phyloP scores from a whole-genome alignment of 92 coral and sea anemone species.

The Paragorgia papillata region DNA sequence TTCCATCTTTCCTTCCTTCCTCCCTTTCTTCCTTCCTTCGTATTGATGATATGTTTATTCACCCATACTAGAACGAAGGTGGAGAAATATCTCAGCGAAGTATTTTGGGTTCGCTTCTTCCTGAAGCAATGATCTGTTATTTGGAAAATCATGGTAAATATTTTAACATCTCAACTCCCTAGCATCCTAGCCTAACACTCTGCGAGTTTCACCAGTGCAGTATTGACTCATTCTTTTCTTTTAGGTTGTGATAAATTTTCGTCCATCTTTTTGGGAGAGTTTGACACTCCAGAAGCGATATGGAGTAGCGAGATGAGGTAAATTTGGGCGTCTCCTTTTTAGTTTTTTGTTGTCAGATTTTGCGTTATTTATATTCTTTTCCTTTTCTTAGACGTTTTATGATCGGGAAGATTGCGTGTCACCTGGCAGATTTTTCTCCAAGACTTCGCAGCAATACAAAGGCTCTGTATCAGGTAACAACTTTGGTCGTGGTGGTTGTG shows the following conservation, averaged over 20 bases:
- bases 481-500: neutral
- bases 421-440: slow-evolving; percentile 91
- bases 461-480: slow-evolving; percentile 86
- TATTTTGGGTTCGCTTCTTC: slow-evolving; percentile 81
- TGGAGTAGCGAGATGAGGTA: slow-evolving; percentile 99
- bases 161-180: too few relatives aligned
- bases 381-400: slow-evolving; percentile 73
- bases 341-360: neutral
- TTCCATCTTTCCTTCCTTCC: too few relatives aligned
- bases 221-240: too few relatives aligned
- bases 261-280: slow-evolving; percentile 91
- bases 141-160: slow-evolving; percentile 90
- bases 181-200: too few relatives aligned
- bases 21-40: too few relatives aligned
- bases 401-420: slow-evolving; percentile 97
- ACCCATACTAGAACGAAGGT: slow-evolving; percentile 54
- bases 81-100: slow-evolving; percentile 90
- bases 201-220: too few relatives aligned
- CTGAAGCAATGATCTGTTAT: slow-evolving; percentile 99
- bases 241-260: slow-evolving; percentile 93
- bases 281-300: slow-evolving; percentile 99
- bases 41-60: too few relatives aligned
- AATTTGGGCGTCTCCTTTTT: neutral
- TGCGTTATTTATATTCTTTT: neutral
- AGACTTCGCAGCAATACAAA: slow-evolving; percentile 96